phyloP scores from a whole-genome alignment of 2,113 vertebrate species.

The Aegithalos caudatus region DNA sequence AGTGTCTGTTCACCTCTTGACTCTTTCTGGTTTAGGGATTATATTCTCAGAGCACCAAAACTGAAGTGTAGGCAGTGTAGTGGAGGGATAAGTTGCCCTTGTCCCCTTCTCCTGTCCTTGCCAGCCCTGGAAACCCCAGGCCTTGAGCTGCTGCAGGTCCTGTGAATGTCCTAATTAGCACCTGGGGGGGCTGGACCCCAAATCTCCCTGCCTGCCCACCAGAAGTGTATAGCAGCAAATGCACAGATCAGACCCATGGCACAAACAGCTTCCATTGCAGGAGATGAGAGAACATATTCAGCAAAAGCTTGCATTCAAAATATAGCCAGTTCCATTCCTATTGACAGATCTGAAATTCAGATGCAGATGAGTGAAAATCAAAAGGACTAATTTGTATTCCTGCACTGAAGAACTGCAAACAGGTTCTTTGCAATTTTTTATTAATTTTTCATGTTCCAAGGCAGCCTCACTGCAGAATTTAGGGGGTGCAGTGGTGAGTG shows the following conservation, averaged over 20 bases:
- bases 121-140: not conserved
- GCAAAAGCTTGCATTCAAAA: not conserved
- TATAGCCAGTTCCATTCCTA: not conserved
- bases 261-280: not conserved
- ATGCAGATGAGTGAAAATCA: not conserved
- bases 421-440: not conserved
- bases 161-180: not conserved
- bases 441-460: not conserved
- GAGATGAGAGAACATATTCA: not conserved
- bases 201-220: not conserved
- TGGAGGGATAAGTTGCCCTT: not conserved
- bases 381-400: not conserved
- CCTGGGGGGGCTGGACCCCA: not conserved
- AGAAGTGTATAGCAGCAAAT: not conserved
- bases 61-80: not conserved
- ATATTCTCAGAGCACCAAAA: not conserved
- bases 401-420: not conserved
- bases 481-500: not conserved
- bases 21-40: not conserved
- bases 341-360: not conserved
- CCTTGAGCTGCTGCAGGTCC: not conserved
- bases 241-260: not conserved
- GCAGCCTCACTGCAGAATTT: not conserved
- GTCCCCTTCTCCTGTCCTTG: not conserved
- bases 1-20: not conserved